Conservation (phyloP, 2,888 invertebrate species). For the Nomada goodeniana region DNA sequence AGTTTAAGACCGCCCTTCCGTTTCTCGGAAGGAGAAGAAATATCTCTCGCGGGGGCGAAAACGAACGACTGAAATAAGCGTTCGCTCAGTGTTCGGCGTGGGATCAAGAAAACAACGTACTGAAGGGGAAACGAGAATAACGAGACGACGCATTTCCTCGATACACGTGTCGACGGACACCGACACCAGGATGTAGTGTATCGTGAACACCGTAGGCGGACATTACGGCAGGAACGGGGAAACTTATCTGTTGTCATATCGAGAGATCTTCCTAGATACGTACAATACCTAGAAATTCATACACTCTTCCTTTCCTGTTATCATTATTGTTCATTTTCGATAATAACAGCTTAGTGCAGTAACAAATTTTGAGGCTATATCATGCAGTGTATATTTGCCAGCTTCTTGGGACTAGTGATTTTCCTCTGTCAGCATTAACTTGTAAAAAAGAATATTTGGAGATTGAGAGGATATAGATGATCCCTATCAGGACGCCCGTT, state of each 20-base stretch:
- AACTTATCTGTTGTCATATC: neutral
- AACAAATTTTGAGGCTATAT: no score
- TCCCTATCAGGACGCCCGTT: slow-evolving; percentile 4
- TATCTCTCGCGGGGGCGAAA: neutral
- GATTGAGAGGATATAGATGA: slow-evolving; percentile 7
- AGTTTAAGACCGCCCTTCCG: neutral
- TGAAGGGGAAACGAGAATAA: no score
- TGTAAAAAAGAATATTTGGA: neutral
- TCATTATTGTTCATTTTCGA: neutral
- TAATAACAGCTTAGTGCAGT: no score
- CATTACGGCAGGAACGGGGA: neutral
- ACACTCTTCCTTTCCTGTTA: neutral
- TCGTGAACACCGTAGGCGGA: neutral
- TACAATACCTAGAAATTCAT: neutral
- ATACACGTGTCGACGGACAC: neutral
- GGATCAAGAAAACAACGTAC: neutral
- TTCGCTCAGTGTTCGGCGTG: neutral
- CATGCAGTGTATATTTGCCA: no score
- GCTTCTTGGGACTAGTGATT: neutral
- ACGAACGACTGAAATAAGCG: neutral
- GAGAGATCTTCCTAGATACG: neutral
- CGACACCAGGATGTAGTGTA: neutral
- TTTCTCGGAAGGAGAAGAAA: neutral
- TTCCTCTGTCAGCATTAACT: neutral
- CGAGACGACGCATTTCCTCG: neutral